Evolutionary conservation across 2,113 vertebrate species (phyloP).

Genomic region (Pimephales promelas): DNA sequence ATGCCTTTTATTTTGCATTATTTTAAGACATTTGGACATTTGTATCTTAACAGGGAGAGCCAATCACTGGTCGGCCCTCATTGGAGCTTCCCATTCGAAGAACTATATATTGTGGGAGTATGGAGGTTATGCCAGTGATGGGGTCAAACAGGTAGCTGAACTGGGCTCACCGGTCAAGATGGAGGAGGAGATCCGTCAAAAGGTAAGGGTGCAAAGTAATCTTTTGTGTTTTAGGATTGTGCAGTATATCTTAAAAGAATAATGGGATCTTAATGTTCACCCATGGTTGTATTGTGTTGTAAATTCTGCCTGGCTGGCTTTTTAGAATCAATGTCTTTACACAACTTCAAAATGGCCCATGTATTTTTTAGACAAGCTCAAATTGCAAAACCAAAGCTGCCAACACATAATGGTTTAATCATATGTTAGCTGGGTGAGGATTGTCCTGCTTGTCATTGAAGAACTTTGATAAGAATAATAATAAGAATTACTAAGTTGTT

Average conservation of each 20-base stretch:
- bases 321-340: constrained; percentile 22
- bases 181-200: constrained; percentile 98
- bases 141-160: constrained; percentile 93
- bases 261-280: background rate
- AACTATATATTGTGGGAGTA: constrained; percentile 97
- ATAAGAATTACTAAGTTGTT: background rate
- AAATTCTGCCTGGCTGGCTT: background rate
- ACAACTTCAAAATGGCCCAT: constrained; percentile 4
- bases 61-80: constrained; percentile 98
- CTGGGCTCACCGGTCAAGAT: constrained; percentile 96
- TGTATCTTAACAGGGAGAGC: constrained; percentile 81
- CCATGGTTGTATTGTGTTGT: background rate
- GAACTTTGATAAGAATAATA: constrained; percentile 42
- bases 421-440: constrained; percentile 44
- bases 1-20: background rate
- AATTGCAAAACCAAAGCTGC: constrained; percentile 40
- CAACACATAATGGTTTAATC: constrained; percentile 45
- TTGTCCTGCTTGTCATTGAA: constrained; percentile 41
- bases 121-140: constrained; percentile 89
- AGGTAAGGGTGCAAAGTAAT: constrained; percentile 76
- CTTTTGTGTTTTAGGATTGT: background rate
- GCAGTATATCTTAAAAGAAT: background rate
- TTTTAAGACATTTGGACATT: background rate
- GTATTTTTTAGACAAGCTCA: constrained; percentile 42
- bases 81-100: constrained; percentile 94